Conservation (phyloP, 2,888 invertebrate genomes). For the Tetranychus piercei region DNA sequence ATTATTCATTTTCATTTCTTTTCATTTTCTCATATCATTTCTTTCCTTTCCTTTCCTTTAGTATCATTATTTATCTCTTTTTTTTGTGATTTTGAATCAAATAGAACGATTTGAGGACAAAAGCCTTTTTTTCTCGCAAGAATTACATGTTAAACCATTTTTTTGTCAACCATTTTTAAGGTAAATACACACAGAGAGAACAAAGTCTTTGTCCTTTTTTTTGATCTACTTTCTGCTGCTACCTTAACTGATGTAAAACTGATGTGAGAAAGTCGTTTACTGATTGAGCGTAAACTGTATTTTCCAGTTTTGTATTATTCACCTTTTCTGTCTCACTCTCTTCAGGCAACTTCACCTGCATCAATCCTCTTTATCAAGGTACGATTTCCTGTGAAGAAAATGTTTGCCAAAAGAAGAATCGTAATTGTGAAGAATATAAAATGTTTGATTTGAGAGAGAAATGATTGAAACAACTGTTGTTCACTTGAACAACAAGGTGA, state of each 20-base stretch:
- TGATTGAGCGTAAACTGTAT: not conserved
- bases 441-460: not conserved
- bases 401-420: not conserved
- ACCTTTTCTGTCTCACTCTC: not conserved
- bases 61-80: not conserved
- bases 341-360: not conserved
- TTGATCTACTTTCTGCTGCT: not conserved
- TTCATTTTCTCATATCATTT: not conserved
- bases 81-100: not conserved
- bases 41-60: not conserved
- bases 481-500: not conserved
- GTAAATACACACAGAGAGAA: not conserved
- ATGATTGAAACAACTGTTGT: not conserved
- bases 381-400: not conserved
- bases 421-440: no score
- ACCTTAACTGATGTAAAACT: not conserved
- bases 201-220: not conserved
- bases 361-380: not conserved
- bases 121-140: not conserved
- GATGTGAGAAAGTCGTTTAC: not conserved
- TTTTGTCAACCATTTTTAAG: not conserved
- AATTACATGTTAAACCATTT: not conserved
- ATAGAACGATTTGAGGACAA: not conserved
- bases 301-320: not conserved
- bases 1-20: not conserved